Conservation (phyloP, 2,797 vertebrate genomes). For the Basileuterus tristriatus region DNA sequence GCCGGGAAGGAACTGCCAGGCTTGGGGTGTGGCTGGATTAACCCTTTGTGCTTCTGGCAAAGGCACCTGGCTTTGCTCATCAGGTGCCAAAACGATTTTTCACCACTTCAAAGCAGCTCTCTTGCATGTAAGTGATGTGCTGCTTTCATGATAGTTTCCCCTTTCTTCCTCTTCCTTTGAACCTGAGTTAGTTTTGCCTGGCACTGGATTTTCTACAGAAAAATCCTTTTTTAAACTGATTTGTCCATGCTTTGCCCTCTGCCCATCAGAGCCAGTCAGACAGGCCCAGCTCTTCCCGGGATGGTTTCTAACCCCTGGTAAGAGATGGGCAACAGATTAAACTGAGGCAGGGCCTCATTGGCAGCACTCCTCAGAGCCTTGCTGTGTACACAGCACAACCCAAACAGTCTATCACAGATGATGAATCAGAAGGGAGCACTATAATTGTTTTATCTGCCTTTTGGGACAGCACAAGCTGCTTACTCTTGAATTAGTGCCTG, state of each 20-base stretch:
- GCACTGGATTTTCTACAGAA: background rate
- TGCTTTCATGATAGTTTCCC: background rate
- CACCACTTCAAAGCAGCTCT: background rate
- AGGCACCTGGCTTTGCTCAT: background rate
- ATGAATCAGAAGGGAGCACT: slow-evolving; percentile 57
- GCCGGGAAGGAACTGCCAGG: background rate
- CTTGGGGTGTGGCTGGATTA: background rate
- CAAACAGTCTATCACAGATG: slow-evolving; percentile 24
- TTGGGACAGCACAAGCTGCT: slow-evolving; percentile 48
- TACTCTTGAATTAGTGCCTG: slow-evolving; percentile 36
- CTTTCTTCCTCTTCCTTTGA: background rate
- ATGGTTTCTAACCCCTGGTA: background rate
- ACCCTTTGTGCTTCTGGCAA: background rate
- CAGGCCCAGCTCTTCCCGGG: background rate
- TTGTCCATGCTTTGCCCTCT: background rate
- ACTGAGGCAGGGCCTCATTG: background rate
- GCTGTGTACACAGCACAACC: background rate
- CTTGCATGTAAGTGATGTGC: background rate
- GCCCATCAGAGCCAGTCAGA: background rate
- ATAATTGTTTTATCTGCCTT: slow-evolving; percentile 58
- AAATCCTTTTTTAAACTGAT: background rate
- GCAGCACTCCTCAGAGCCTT: background rate
- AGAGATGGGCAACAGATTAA: background rate
- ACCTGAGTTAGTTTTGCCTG: background rate
- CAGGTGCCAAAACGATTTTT: background rate